Base-by-base conservation (phyloP, 35 echinoderm and acorn worm species). In the Ophiothrix spiculata region DNA sequence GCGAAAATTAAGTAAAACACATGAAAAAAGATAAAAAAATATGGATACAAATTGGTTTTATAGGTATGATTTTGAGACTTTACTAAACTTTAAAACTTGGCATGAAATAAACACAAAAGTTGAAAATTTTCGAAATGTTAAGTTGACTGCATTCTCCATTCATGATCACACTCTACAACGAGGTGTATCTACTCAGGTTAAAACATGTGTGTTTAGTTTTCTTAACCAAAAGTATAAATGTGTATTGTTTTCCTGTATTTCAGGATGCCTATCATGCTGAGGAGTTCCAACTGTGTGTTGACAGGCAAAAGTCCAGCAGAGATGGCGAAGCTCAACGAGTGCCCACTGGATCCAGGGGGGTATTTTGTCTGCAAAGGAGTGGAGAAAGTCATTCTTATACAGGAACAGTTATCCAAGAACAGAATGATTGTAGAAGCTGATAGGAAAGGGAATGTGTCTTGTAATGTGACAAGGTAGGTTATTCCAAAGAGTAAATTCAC, bases 211-310 rank as follows among this genome's bases (percentile, higher is more conserved):
- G n/a, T n/a, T n/a, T n/a, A n/a, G n/a, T n/a, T n/a, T n/a, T n/a
- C n/a, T n/a, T n/a, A n/a, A n/a, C n/a, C n/a, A n/a, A n/a, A n/a
- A n/a, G n/a, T n/a, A n/a, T n/a, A n/a, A n/a, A n/a, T n/a, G n/a
- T n/a, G n/a, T n/a, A n/a, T n/a, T n/a, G n/a, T n/a, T 32, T 56
- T 38, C 15, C 23, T 84, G 1, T 80, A 23, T 81, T 49, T 39
- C 42, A 98, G 95, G 38, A 98, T 98, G 95, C 95, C 95, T 1
- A 98, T 98, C 46, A 98, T 98, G 95, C 39, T 98, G 79, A 45
- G 95, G 49, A 98, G 95, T 45, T 98, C 95, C 75, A 98, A 98
- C 89, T 98, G 95, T 77, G 86, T 98, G 34, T 80, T 98, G 83
- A 88, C 85, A 1, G 89, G 86, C 6, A 98, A 98, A 77, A 87